Evolutionary conservation across 2,113 vertebrate species (phyloP).

Genomic region (Heterocephalus glaber): DNA sequence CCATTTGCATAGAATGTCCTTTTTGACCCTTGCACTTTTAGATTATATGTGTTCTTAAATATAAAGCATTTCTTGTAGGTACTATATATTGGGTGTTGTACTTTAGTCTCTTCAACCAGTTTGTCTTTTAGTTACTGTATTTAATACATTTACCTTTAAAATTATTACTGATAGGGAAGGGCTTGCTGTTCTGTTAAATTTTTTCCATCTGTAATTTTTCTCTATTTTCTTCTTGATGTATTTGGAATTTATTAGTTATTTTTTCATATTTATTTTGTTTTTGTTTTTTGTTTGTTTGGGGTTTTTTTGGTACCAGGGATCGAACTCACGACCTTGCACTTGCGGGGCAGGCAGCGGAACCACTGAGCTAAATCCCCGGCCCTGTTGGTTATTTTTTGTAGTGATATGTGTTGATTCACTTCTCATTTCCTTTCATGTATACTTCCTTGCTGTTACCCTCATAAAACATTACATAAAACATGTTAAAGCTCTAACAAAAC

Average conservation of each 20-base stretch:
- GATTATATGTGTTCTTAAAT: not conserved
- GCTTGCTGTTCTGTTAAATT: not conserved
- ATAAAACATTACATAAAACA: not conserved
- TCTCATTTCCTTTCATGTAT: slow-evolving; percentile 4
- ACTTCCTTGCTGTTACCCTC: not conserved
- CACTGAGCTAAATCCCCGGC: too few species aligned
- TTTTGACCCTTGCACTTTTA: not conserved
- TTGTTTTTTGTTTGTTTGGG: too few species aligned
- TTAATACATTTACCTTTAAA: not conserved
- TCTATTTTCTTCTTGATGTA: not conserved
- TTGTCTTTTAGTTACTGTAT: not conserved
- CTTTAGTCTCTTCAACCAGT: not conserved
- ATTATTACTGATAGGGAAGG: not conserved
- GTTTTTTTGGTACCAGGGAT: too few species aligned
- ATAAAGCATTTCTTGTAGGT: not conserved
- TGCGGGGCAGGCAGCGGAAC: too few species aligned
- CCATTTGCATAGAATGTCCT: not conserved
- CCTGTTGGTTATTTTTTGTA: not conserved
- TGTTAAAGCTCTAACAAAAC: not conserved
- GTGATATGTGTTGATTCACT: not conserved
- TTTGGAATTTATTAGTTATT: not conserved
- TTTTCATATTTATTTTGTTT: too few species aligned
- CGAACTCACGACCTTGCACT: too few species aligned
- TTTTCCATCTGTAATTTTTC: not conserved
- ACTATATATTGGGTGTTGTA: not conserved